phyloP scores from a whole-genome alignment of 2,797 vertebrate genomes.

The Sebastolobus alascanus region DNA sequence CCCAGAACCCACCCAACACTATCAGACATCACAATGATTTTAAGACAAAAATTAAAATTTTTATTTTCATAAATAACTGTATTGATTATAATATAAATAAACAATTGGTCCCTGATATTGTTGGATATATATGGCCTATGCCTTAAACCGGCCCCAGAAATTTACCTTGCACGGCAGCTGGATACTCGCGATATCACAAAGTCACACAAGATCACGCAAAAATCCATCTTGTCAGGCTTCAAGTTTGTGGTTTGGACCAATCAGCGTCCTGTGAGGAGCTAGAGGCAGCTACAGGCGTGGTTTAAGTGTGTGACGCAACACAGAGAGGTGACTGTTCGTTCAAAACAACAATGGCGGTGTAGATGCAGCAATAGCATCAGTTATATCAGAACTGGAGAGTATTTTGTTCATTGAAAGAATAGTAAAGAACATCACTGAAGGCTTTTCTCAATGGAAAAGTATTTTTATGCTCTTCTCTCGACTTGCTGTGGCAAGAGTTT shows the following conservation, averaged over 20 bases:
- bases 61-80: too few species aligned
- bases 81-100: too few species aligned
- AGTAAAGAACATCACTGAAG: too few species aligned
- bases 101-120: too few species aligned
- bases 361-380: background rate
- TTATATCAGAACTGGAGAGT: background rate
- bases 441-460: too few species aligned
- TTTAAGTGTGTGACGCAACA: background rate
- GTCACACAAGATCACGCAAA: background rate
- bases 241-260: background rate
- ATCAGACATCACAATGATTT: too few species aligned
- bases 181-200: fast-evolving
- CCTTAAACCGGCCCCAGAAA: too few species aligned
- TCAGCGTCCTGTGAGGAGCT: background rate
- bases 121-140: too few species aligned
- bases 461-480: too few species aligned
- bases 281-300: background rate
- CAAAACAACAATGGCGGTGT: background rate
- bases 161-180: background rate
- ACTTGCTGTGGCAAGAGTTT: too few species aligned
- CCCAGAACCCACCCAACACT: too few species aligned
- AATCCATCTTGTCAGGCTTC: background rate
- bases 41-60: too few species aligned
- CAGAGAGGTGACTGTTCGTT: background rate
- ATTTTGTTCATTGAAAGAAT: background rate